A percentile compares a stretch with the other conserved stretches of the same genome.
phyloP scores from a whole-genome alignment of 2,113 vertebrate species.

The Neolamprologus sp. region DNA sequence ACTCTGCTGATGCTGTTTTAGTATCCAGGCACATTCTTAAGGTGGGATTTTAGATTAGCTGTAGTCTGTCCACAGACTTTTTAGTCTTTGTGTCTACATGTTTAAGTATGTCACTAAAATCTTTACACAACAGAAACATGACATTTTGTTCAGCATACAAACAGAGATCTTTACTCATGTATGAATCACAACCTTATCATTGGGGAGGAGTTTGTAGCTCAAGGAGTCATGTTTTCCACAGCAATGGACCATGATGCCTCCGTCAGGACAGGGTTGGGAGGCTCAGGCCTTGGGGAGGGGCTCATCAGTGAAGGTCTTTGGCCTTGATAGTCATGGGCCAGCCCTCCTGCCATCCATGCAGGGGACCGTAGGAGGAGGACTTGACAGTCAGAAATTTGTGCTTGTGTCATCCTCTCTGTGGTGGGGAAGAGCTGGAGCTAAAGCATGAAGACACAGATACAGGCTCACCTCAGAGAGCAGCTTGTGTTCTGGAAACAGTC shows the following conservation, averaged over 20 bases:
- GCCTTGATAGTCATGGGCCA: neutral
- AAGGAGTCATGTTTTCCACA: neutral
- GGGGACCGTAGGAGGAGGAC: neutral
- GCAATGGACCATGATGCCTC: neutral
- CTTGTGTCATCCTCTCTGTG: neutral
- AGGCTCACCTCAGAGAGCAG: neutral
- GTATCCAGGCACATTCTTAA: neutral
- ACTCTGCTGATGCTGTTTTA: neutral
- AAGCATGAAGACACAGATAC: neutral
- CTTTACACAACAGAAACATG: rapidly evolving
- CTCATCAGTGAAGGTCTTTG: neutral
- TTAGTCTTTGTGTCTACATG: rapidly evolving
- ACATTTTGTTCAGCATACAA: neutral
- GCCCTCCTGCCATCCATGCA: neutral
- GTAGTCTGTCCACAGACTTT: neutral
- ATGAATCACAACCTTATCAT: neutral
- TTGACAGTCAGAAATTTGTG: neutral
- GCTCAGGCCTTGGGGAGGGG: neutral
- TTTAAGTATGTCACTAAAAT: neutral
- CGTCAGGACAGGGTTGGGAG: rapidly evolving
- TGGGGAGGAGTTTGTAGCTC: neutral
- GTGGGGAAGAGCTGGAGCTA: neutral
- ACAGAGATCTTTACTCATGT: neutral
- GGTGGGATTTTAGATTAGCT: neutral
- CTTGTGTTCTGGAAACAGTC: neutral